Evolutionary conservation across 2,888 invertebrate genomes (phyloP).

Genomic region (Leptinotarsa rubiginosa): DNA sequence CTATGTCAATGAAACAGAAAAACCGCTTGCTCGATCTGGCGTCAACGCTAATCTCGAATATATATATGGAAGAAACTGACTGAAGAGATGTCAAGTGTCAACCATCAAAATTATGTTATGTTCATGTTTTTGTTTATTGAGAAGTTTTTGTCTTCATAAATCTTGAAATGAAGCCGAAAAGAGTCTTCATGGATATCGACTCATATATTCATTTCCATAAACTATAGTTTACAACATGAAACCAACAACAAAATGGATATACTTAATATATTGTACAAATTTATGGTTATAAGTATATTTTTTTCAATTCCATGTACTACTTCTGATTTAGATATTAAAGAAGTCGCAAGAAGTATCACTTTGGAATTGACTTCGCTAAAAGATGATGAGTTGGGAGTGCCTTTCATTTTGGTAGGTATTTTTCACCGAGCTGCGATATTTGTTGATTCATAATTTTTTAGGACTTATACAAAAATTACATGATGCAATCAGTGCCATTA

Average conservation of each 20-base stretch:
- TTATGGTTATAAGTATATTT: conserved; percentile 32
- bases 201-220: conserved; percentile 18
- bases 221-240: conserved; percentile 34
- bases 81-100: background rate
- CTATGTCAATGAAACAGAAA: too few relatives aligned
- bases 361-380: conserved; percentile 57
- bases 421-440: background rate
- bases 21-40: too few relatives aligned
- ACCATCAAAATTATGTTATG: background rate
- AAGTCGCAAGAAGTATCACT: conserved; percentile 54
- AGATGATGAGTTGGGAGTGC: conserved; percentile 61
- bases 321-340: conserved; percentile 49
- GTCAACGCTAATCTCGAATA: too few relatives aligned
- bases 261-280: conserved; percentile 23
- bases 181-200: background rate
- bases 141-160: background rate
- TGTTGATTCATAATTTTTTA: conserved; percentile 47
- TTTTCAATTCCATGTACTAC: conserved; percentile 32
- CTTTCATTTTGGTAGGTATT: conserved; percentile 55
- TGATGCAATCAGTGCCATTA: conserved; percentile 55
- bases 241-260: conserved; percentile 36
- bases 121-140: conserved; percentile 13
- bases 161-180: background rate
- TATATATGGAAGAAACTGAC: too few relatives aligned
- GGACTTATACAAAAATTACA: conserved; percentile 62